A percentile compares a stretch with the other conserved stretches of the same genome.
phyloP scores from a whole-genome alignment of 2,113 vertebrate genomes.

The Epinephelus cyanopodus region DNA sequence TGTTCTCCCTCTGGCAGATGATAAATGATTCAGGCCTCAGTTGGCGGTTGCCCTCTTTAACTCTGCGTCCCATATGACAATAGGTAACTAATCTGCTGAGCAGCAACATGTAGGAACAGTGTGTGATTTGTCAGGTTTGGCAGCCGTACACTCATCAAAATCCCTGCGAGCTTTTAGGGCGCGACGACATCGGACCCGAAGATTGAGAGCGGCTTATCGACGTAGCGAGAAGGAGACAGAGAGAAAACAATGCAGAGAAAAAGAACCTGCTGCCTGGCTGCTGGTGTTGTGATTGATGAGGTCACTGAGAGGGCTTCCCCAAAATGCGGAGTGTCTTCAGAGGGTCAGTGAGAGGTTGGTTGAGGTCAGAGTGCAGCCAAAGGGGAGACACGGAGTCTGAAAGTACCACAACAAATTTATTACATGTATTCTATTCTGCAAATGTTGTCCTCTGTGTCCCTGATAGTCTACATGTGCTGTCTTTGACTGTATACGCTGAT shows the following conservation, averaged over 20 bases:
- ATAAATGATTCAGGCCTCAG: no score
- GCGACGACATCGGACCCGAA: constrained; percentile 28
- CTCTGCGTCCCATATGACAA: no score
- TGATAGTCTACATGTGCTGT: not conserved
- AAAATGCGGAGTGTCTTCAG: constrained; percentile 69
- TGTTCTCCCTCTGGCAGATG: no score
- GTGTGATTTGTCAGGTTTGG: constrained; percentile 40
- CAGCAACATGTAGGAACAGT: not conserved
- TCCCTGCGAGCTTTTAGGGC: constrained; percentile 20
- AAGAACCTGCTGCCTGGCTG: constrained; percentile 76
- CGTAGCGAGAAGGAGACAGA: constrained; percentile 50
- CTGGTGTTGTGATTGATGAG: constrained; percentile 83
- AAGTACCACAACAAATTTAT: constrained; percentile 7
- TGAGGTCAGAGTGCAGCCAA: constrained; percentile 77
- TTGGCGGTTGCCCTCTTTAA: no score
- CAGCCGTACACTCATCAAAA: constrained; percentile 26
- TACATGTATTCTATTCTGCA: not conserved
- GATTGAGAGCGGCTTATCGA: constrained; percentile 35
- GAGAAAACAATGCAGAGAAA: constrained; percentile 67
- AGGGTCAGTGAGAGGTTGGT: constrained; percentile 78
- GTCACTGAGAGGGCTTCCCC: constrained; percentile 80
- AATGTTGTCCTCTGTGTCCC: not conserved
- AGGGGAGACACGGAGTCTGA: constrained; percentile 60
- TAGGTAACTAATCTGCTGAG: constrained; percentile 15
- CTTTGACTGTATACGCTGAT: not conserved